Conservation (phyloP, 2,888 invertebrate species). For the Pasiphila rectangulata region DNA sequence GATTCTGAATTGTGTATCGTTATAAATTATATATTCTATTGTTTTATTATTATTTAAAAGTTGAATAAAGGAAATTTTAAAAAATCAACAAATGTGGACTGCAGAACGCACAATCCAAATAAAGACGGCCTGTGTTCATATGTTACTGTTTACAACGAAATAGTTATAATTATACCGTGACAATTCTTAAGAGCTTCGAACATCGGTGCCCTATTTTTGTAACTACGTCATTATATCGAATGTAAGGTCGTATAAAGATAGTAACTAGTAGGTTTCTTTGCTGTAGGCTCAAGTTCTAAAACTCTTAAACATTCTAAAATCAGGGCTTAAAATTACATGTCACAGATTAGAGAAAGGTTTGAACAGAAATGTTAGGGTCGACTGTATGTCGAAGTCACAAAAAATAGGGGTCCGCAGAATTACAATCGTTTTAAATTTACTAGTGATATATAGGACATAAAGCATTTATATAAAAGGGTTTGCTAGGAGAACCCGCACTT, state of each 20-base stretch:
- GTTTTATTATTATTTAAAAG: conserved; percentile 7
- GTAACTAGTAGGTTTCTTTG: too few relatives aligned
- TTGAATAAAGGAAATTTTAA: too few relatives aligned
- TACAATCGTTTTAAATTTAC: too few relatives aligned
- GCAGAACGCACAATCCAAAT: conserved; percentile 17
- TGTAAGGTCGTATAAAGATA: too few relatives aligned
- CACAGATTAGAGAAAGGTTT: too few relatives aligned
- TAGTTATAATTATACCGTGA: conserved; percentile 13
- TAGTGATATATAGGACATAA: conserved; percentile 3
- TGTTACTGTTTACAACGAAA: conserved; percentile 29
- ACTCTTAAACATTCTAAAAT: not conserved
- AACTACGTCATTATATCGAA: too few relatives aligned
- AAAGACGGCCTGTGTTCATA: conserved; percentile 17
- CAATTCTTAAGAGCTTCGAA: conserved; percentile 18
- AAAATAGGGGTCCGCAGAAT: not conserved
- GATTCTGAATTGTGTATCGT: conserved; percentile 10
- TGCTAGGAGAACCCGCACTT: conserved; percentile 4
- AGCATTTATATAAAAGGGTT: conserved; percentile 1
- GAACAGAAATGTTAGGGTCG: too few relatives aligned
- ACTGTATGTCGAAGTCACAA: not conserved
- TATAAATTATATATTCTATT: conserved; percentile 19
- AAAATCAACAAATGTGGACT: too few relatives aligned
- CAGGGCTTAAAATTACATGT: too few relatives aligned
- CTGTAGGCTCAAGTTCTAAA: not conserved
- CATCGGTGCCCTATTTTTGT: too few relatives aligned